Evolutionary conservation across 2,888 invertebrate genomes (phyloP), one percentile per base, ranked within the genome.

Genomic region (Drosophila nigricruria): DNA sequence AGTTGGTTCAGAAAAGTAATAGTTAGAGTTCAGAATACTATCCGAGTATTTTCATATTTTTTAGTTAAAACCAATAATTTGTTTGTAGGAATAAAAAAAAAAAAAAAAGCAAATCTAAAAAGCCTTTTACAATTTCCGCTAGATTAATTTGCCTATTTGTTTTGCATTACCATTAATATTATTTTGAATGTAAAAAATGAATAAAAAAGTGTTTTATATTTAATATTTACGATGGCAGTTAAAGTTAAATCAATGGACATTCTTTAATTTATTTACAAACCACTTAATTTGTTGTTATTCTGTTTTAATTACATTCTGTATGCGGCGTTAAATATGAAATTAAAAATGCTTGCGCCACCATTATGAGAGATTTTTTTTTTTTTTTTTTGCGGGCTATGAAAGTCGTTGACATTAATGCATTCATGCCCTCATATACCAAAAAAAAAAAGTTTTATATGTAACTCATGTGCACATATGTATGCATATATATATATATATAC

Each of bases 201-300:
- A 23, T 30, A 50, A 52, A 52, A 49, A 23, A 45, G 34, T 47
- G 49, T 53, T 64, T 60, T 57, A 64, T 47, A 59, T 62, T 65
- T 30, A 47, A 65, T 68, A 69, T 53, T 76, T 45, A 77, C 72
- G 68, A 47, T 62, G 59, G 47, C 72, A 63, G 52, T 79, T 69
- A 73, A 49, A 58, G 56, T 50, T 32, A 23, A 54, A 70, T 62
- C 56, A 66, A 54, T 62, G 50, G 23, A 65, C 27, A 56, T 67
- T 76, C 77, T 85, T 77, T 70, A 85, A 86, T 89, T 91, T 91
- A 91, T 91, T 91, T 89, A 89, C 82, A 82, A 91, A 90, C 91
- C 91, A 79, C 90, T 90, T 90, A 89, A 91, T 90, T 85, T 91
- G 83, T 91, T 91, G 90, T 84, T 90, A 86, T 91, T 90, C 80